phyloP scores from a whole-genome alignment of 2,113 vertebrate genomes.

The Emydura subglobosa region DNA sequence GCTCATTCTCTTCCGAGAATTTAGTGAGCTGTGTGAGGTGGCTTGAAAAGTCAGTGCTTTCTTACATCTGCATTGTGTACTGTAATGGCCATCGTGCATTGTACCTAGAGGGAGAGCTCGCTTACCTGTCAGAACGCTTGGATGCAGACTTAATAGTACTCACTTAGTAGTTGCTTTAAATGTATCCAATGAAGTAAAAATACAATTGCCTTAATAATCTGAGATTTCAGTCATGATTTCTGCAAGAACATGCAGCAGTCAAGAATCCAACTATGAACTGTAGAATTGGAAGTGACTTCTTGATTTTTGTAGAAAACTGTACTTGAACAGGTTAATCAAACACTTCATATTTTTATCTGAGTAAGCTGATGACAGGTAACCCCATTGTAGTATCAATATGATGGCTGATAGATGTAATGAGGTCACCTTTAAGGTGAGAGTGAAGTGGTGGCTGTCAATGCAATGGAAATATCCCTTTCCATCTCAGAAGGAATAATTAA shows the following conservation, averaged over 20 bases:
- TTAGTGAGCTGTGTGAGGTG: not conserved
- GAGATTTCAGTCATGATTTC: slow-evolving; percentile 39
- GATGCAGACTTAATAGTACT: not conserved
- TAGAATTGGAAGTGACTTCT: not conserved
- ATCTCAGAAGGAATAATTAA: not conserved
- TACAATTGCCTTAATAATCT: slow-evolving; percentile 56
- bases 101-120: not conserved
- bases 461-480: not conserved
- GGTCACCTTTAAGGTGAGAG: not conserved
- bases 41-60: slow-evolving; percentile 13
- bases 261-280: not conserved
- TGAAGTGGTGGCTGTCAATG: not conserved
- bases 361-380: not conserved
- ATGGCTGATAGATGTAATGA: not conserved
- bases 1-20: slow-evolving; percentile 31
- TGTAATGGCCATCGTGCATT: not conserved
- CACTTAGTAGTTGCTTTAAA: slow-evolving; percentile 41
- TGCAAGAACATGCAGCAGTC: not conserved
- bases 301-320: accelerated
- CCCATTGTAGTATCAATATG: not conserved
- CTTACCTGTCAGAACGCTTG: not conserved
- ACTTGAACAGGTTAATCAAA: not conserved
- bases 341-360: accelerated
- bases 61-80: slow-evolving; percentile 1
- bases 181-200: slow-evolving; percentile 55